A percentile compares a stretch with the other conserved stretches of the same genome.
These are phyloP conservation scores for Stigmatopora argus DNA, from an alignment of 2,113 vertebrate species.

Conservation along the genomic window DNA sequence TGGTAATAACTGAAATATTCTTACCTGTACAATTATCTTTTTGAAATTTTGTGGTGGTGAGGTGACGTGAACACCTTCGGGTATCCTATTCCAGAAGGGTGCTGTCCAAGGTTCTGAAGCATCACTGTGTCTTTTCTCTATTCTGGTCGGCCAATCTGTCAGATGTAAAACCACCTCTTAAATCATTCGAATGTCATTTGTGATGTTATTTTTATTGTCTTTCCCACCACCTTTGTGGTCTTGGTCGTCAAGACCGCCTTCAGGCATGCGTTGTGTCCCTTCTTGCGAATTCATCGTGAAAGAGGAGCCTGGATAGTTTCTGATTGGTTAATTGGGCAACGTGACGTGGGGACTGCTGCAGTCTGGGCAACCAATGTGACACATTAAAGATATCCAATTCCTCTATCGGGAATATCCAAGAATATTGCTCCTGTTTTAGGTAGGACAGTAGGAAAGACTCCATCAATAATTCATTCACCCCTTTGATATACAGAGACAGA, in stretches of 20 bases:
- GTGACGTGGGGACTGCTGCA: slow-evolving; percentile 29
- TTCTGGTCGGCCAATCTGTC: not conserved
- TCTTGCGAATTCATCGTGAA: not conserved
- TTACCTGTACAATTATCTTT: slow-evolving; percentile 9
- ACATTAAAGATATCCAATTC: not conserved
- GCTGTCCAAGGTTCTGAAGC: slow-evolving; percentile 24
- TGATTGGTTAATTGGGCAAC: slow-evolving; percentile 23
- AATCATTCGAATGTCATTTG: not conserved
- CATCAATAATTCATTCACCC: not conserved
- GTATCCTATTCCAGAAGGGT: not conserved
- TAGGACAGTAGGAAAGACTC: not conserved
- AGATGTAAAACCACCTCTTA: no score
- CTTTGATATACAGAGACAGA: not conserved
- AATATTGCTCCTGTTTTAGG: not conserved
- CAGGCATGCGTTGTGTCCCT: not conserved
- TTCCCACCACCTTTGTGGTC: not conserved
- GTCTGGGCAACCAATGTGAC: slow-evolving; percentile 14
- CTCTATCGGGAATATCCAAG: slow-evolving; percentile 22
- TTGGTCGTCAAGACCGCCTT: not conserved
- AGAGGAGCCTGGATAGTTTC: not conserved
- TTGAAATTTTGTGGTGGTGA: not conserved
- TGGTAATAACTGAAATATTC: no score
- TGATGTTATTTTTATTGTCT: not conserved
- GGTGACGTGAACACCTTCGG: not conserved
- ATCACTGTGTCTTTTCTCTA: slow-evolving; percentile 3